Evolutionary conservation across 2,888 invertebrate species (phyloP).

Genomic region (Lasius fuliginosus): DNA sequence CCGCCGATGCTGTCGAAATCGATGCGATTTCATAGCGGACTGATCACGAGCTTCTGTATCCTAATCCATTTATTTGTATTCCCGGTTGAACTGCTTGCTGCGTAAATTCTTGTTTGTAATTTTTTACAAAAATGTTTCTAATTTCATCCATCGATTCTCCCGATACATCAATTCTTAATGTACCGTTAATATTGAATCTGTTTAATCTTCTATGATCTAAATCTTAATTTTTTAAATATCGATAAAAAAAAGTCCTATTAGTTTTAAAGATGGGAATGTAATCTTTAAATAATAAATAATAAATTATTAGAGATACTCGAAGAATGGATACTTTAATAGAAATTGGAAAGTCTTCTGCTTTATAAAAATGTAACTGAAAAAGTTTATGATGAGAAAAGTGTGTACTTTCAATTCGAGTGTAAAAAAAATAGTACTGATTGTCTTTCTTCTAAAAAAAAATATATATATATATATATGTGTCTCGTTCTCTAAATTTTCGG

Average conservation of each 20-base stretch:
- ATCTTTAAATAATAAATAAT: not conserved
- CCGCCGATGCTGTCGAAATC: slow-evolving; percentile 27
- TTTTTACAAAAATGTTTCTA: not conserved
- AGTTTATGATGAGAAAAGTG: no score
- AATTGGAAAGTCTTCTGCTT: not conserved
- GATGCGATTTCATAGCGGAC: slow-evolving; percentile 48
- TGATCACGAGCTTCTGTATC: slow-evolving; percentile 31
- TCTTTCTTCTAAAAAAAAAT: not conserved
- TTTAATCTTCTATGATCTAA: not conserved
- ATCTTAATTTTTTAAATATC: not conserved
- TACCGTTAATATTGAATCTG: not conserved
- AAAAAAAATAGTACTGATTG: not conserved
- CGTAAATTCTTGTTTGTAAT: not conserved
- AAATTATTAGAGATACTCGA: not conserved
- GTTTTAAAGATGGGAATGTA: not conserved
- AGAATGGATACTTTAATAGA: not conserved
- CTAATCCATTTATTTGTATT: slow-evolving; percentile 41
- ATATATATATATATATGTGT: no score
- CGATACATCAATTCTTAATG: not conserved
- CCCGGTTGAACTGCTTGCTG: slow-evolving; percentile 14
- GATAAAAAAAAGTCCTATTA: not conserved
- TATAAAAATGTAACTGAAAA: not conserved
- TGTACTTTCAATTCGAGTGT: not conserved
- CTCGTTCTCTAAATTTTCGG: not conserved
- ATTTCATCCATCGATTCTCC: not conserved